Percentiles rank a stretch among this genome's conserved stretches.
These are phyloP conservation scores for Pteruthius melanotis DNA, from an alignment of 2,113 vertebrate species.

Conservation along the genomic window DNA sequence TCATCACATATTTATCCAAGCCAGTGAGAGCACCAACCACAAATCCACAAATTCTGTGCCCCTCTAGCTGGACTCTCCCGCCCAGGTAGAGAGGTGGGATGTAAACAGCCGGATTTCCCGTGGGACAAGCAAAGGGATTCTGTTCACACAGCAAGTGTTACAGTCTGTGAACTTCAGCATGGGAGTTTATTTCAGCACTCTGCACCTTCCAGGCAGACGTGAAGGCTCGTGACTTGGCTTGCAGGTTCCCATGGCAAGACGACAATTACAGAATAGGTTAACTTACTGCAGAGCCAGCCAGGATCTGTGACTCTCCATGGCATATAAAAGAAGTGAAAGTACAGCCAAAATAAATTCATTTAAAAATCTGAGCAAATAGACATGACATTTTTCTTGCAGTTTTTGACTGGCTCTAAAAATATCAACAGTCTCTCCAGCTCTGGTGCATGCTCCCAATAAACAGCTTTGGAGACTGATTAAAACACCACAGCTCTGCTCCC, in stretches of 20 bases:
- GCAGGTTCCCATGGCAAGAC: slow-evolving; percentile 12
- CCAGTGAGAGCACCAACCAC: neutral
- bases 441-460: slow-evolving; percentile 24
- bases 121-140: neutral
- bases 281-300: slow-evolving; percentile 15
- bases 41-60: neutral
- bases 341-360: slow-evolving; percentile 55
- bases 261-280: slow-evolving; percentile 37
- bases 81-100: accelerated
- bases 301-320: slow-evolving; percentile 12
- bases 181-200: neutral
- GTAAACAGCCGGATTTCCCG: neutral
- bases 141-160: neutral
- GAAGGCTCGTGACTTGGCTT: neutral
- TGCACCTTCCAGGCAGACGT: neutral
- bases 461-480: slow-evolving; percentile 56
- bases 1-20: neutral
- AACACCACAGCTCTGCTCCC: slow-evolving; percentile 33
- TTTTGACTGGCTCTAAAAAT: slow-evolving; percentile 63
- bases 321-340: slow-evolving; percentile 30
- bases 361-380: slow-evolving; percentile 49
- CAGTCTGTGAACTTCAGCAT: neutral
- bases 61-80: neutral
- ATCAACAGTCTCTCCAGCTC: slow-evolving; percentile 44
- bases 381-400: slow-evolving; percentile 56